Conservation (phyloP, 2,888 invertebrate species). For the Metallyticus violacea region DNA sequence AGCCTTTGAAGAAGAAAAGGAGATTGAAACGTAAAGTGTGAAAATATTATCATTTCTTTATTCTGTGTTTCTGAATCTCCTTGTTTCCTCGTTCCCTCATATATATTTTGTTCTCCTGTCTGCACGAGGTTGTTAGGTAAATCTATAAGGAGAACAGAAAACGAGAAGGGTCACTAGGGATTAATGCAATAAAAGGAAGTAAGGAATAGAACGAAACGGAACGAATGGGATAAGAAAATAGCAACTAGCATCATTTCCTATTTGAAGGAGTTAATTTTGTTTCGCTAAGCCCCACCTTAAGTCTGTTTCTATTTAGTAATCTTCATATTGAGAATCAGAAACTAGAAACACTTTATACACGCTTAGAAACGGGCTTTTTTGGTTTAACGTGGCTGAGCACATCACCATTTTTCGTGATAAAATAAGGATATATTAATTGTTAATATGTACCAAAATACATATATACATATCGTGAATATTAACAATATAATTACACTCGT, state of each 20-base stretch:
- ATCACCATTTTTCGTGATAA: too few species aligned
- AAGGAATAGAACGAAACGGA: neutral
- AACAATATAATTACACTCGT: too few species aligned
- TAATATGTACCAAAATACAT: too few species aligned
- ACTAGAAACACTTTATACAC: neutral
- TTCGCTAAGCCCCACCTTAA: neutral
- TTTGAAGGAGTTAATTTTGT: slow-evolving; percentile 17
- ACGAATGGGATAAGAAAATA: neutral
- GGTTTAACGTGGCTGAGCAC: too few species aligned
- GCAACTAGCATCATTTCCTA: neutral
- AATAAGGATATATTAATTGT: too few species aligned
- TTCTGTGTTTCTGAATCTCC: neutral
- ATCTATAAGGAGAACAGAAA: neutral
- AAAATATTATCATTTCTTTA: slow-evolving; percentile 5
- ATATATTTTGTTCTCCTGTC: neutral
- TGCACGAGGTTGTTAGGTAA: neutral
- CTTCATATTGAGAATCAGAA: neutral
- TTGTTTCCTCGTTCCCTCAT: neutral
- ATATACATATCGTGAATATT: too few species aligned
- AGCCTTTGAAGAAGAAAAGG: neutral
- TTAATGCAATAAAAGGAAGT: slow-evolving; percentile 11
- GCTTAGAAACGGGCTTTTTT: too few species aligned
- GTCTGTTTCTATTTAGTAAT: neutral
- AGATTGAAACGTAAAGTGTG: slow-evolving; percentile 13
- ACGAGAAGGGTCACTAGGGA: neutral